Evolutionary conservation across 2,888 invertebrate species (phyloP).

Genomic region (Bembecia ichneumoniformis): DNA sequence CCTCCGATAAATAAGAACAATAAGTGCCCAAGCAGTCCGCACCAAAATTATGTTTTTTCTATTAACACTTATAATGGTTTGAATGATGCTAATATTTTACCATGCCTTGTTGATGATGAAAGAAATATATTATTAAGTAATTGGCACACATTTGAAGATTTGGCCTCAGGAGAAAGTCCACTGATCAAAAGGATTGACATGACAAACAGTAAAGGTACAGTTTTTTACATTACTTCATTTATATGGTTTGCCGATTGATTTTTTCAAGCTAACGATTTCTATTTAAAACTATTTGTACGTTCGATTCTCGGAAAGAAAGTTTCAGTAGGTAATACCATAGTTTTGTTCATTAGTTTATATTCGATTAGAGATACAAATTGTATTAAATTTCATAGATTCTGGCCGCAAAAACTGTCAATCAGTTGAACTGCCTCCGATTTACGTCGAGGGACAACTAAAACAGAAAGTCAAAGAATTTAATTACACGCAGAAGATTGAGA

Average conservation of each 20-base stretch:
- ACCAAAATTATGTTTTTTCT: constrained; percentile 40
- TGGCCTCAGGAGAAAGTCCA: constrained; percentile 49
- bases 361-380: no score
- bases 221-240: no score
- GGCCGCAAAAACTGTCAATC: constrained; percentile 9
- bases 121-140: constrained; percentile 22
- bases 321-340: no score
- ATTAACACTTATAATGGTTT: constrained; percentile 16
- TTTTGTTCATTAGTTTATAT: no score
- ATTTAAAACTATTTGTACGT: no score
- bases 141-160: constrained; percentile 36
- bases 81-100: constrained; percentile 19
- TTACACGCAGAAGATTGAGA: background rate
- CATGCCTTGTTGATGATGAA: constrained; percentile 21
- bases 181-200: constrained; percentile 19
- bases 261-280: no score
- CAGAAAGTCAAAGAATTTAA: no score
- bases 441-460: constrained; percentile 20
- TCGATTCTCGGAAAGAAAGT: no score
- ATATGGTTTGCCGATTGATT: no score
- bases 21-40: constrained; percentile 31
- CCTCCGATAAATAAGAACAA: constrained; percentile 42
- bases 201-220: no score
- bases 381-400: constrained; percentile 13
- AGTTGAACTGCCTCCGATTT: constrained; percentile 44